Evolutionary conservation across 2,113 vertebrate genomes (phyloP).

Genomic region (Oenanthe melanoleuca): DNA sequence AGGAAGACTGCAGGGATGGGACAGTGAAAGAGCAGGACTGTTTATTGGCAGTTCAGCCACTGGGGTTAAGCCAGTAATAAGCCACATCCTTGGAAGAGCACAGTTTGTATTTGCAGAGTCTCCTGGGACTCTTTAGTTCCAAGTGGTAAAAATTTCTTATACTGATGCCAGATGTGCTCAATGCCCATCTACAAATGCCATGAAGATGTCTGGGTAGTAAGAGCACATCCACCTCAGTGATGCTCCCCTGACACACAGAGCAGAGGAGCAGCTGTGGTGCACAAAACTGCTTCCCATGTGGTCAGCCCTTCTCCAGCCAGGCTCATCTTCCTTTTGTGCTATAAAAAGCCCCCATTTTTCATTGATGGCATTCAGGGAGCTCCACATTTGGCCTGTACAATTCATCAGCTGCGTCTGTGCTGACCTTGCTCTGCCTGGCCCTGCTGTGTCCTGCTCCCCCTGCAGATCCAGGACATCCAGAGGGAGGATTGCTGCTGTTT

Average conservation of each 20-base stretch:
- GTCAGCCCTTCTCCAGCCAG: background rate
- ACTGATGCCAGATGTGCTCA: background rate
- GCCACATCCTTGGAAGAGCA: background rate
- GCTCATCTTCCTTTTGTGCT: background rate
- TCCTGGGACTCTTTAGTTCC: background rate
- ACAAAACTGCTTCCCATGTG: background rate
- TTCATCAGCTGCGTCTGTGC: background rate
- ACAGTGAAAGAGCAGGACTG: background rate
- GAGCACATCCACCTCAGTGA: background rate
- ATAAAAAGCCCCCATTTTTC: background rate
- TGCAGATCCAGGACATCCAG: background rate
- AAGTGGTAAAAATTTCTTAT: background rate
- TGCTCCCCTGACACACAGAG: background rate
- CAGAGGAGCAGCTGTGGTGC: background rate
- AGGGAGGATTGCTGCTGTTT: background rate
- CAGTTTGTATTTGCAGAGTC: background rate
- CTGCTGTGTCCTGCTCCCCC: accelerated
- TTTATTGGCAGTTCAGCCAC: background rate
- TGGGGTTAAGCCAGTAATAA: background rate
- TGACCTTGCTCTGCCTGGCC: background rate
- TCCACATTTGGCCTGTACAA: background rate
- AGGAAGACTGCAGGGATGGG: background rate
- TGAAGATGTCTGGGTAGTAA: background rate
- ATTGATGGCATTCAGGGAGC: accelerated
- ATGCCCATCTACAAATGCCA: background rate